These are phyloP conservation scores for Fundulus diaphanus DNA, from an alignment of 2,797 vertebrate genomes.

Conservation along the genomic window DNA sequence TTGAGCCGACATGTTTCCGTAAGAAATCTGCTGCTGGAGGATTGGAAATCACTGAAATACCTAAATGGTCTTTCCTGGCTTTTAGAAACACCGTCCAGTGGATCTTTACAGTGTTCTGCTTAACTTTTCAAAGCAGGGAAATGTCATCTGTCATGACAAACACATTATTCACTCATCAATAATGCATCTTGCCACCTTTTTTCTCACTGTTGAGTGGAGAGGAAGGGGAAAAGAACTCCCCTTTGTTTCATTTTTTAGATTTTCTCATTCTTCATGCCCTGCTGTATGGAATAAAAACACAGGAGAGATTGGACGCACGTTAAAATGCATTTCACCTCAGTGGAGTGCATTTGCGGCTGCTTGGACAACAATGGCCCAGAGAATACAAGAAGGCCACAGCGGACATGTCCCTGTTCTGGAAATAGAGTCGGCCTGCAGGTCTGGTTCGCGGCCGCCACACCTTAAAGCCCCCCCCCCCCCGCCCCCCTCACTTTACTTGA, in stretches of 20 bases:
- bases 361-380: slow-evolving; percentile 90
- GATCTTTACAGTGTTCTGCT: slow-evolving; percentile 63
- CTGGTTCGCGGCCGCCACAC: slow-evolving; percentile 89
- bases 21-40: background rate
- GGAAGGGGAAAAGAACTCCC: slow-evolving; percentile 50
- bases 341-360: slow-evolving; percentile 91
- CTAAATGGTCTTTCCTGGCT: slow-evolving; percentile 40
- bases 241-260: slow-evolving; percentile 91
- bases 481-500: slow-evolving; percentile 58
- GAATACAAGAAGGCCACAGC: slow-evolving; percentile 89
- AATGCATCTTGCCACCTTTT: slow-evolving; percentile 84
- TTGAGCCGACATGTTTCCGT: background rate
- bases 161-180: slow-evolving; percentile 91
- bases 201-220: slow-evolving; percentile 63
- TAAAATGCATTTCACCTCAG: slow-evolving; percentile 91
- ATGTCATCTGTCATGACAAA: slow-evolving; percentile 86
- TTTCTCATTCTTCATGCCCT: slow-evolving; percentile 85
- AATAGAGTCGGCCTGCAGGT: slow-evolving; percentile 86
- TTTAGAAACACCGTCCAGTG: slow-evolving; percentile 60
- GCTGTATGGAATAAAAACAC: slow-evolving; percentile 88
- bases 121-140: slow-evolving; percentile 73
- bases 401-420: slow-evolving; percentile 84
- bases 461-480: slow-evolving; percentile 72
- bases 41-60: slow-evolving; percentile 22
- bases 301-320: slow-evolving; percentile 83